Percentiles rank a stretch among this genome's conserved stretches.
phyloP scores from a whole-genome alignment of 1,140 invertebrate species.

The Steinernema feltiae region DNA sequence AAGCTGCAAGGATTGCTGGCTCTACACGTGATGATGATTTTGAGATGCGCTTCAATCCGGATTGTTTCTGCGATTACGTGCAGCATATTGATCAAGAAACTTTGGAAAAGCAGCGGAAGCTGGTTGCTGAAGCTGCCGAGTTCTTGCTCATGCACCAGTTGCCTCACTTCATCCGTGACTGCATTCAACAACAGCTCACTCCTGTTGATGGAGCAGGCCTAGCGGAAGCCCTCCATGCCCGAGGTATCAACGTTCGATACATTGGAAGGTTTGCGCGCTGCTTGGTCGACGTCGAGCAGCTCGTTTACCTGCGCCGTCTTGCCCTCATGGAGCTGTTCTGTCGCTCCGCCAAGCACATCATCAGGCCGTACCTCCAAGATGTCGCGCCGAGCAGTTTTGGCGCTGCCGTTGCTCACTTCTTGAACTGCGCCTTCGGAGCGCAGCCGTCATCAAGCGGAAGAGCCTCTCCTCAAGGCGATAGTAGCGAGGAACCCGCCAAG shows the following conservation, averaged over 20 bases:
- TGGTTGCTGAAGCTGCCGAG: constrained; percentile 88
- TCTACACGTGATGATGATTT: constrained; percentile 81
- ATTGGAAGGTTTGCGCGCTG: constrained; percentile 73
- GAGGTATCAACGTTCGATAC: constrained; percentile 94
- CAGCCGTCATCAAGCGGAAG: background rate
- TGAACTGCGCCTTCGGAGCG: constrained; percentile 76
- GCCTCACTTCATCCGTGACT: constrained; percentile 84
- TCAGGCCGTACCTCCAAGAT: constrained; percentile 80
- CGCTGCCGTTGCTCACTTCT: constrained; percentile 81
- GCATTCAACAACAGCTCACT: constrained; percentile 79
- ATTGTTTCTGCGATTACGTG: constrained; percentile 89
- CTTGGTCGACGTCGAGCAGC: background rate
- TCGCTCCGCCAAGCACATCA: constrained; percentile 83
- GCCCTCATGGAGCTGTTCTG: constrained; percentile 74
- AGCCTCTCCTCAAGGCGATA: background rate
- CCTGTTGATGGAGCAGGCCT: constrained; percentile 90
- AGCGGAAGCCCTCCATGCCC: constrained; percentile 79
- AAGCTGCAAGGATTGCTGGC: constrained; percentile 72
- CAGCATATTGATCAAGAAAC: constrained; percentile 71
- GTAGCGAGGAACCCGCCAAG: constrained; percentile 22
- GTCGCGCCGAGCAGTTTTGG: constrained; percentile 80
- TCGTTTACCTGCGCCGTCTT: constrained; percentile 62
- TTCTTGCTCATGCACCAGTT: constrained; percentile 87
- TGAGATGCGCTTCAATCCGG: constrained; percentile 93
- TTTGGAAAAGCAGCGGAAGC: constrained; percentile 74